Evolutionary conservation across 2,113 vertebrate genomes (phyloP), one percentile per base, ranked within the genome.

Genomic region (Bubo scandiacus): DNA sequence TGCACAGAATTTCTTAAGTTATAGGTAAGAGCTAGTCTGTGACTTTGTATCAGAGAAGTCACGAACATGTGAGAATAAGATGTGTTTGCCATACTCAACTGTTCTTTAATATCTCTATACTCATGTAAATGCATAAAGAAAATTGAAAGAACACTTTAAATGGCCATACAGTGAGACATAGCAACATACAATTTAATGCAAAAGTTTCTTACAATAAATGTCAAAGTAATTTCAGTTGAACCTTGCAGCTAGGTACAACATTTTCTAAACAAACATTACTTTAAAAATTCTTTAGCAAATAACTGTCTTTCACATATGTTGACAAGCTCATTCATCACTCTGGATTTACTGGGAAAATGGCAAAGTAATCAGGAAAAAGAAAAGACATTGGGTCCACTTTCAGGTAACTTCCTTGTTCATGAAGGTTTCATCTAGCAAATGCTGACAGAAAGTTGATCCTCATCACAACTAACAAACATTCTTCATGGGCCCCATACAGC

Each of bases 321-420:
- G 88, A 88, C 78, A 83, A 70, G 51, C 42, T 93, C 70, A 72
- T 95, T 93, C 71, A 67, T 93, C 88, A 79, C 40, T 74, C 36
- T 72, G 65, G 47, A 71, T 93, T 95, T 91, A 68, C 38, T 75
- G 57, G 51, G 54, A 71, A 85, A 85, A 93, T 88, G 49, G 32
- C 34, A 30, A 42, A 67, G 34, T 74, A 79, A 72, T 72, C 49
- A 55, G 29, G 58, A 71, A 81, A 63, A 40, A 79, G 23, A 79
- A 58, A 75, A 92, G 29, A n/a, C 30, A 17, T 40, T 52, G 45
- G 10, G 73, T 13, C 49, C 88, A 22, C 34, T 62, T 65, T 83
- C 20, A 63, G 25, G 42, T 92, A 54, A 67, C 5, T 62, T 86
- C n/a, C 58, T 54, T 65, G 19, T 75, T 93, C 49, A 83, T 7